These are phyloP conservation scores for Notoglanidium macrostoma DNA, from an alignment of 2,797 vertebrate genomes.

Conservation along the genomic window DNA sequence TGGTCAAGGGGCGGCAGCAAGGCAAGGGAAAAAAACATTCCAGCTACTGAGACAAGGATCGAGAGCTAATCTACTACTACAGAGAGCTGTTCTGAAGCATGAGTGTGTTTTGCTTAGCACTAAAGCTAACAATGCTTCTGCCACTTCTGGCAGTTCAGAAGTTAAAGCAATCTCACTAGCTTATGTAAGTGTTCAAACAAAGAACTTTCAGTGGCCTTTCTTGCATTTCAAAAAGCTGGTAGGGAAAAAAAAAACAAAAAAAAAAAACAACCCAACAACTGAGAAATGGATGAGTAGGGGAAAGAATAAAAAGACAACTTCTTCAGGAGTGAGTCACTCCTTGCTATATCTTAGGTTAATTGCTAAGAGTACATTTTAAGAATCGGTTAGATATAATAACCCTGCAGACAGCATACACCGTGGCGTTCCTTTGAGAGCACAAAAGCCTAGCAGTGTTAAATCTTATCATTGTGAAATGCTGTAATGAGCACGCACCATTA, in stretches of 20 bases:
- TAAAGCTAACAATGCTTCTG: slow-evolving; percentile 41
- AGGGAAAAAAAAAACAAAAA: background rate
- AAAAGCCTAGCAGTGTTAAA: slow-evolving; percentile 39
- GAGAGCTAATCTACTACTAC: slow-evolving; percentile 53
- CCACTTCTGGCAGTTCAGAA: slow-evolving; percentile 40
- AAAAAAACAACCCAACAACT: background rate
- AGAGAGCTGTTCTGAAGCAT: slow-evolving; percentile 34
- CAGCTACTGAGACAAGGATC: slow-evolving; percentile 41
- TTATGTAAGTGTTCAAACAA: slow-evolving; percentile 48
- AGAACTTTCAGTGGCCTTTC: slow-evolving; percentile 52
- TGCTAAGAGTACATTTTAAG: slow-evolving; percentile 41
- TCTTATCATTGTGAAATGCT: slow-evolving; percentile 13
- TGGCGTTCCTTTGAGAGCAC: background rate
- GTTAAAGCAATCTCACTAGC: slow-evolving; percentile 50
- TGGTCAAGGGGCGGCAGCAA: slow-evolving; percentile 30
- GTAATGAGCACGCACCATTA: slow-evolving; percentile 23
- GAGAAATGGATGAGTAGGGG: slow-evolving; percentile 24
- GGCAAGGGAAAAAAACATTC: slow-evolving; percentile 33
- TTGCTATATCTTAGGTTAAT: slow-evolving; percentile 42
- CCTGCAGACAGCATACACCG: background rate
- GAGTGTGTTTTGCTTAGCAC: slow-evolving; percentile 49
- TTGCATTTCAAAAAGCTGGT: slow-evolving; percentile 32
- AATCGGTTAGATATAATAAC: slow-evolving; percentile 32
- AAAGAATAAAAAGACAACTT: slow-evolving; percentile 29
- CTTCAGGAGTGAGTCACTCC: slow-evolving; percentile 41